phyloP scores from a whole-genome alignment of 2,888 invertebrate genomes.

The Sturmia bella region DNA sequence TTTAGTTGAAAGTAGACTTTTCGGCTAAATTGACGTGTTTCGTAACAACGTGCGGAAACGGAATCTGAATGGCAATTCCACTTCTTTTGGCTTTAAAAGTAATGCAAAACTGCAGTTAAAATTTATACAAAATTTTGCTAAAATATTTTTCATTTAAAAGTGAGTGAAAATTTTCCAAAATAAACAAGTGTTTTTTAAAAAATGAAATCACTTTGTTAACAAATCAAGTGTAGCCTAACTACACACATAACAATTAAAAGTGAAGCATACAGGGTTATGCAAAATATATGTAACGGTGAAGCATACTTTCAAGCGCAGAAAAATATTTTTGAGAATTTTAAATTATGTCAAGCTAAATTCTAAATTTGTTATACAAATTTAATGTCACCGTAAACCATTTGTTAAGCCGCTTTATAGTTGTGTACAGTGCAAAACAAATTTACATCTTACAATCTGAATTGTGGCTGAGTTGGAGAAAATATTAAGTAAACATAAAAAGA shows the following conservation, averaged over 20 bases:
- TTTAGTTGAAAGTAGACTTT: conserved; percentile 82
- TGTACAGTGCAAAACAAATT: conserved; percentile 38
- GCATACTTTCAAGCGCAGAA: conserved; percentile 31
- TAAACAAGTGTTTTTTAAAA: background rate
- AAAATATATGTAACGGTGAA: conserved; percentile 8
- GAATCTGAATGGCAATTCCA: conserved; percentile 12
- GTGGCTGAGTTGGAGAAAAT: conserved; percentile 10
- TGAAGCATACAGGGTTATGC: conserved; percentile 53
- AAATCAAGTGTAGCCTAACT: background rate
- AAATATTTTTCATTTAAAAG: too few species aligned
- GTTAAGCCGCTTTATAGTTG: conserved; percentile 1
- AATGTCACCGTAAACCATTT: conserved; percentile 19
- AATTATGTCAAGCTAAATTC: too few species aligned
- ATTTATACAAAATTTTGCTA: background rate
- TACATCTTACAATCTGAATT: conserved; percentile 43
- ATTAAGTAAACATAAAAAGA: conserved; percentile 25
- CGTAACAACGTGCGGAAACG: conserved; percentile 75
- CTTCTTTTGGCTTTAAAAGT: background rate
- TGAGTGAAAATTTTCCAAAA: conserved; percentile 37
- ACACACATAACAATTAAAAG: conserved; percentile 21
- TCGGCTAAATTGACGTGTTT: conserved; percentile 80
- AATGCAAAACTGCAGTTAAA: background rate
- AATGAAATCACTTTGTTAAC: background rate
- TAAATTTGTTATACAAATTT: background rate
- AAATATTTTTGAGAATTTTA: conserved; percentile 22